A percentile compares a stretch with the other conserved stretches of the same genome.
These are phyloP conservation scores for Urocyon cinereoargenteus DNA, from an alignment of 2,797 vertebrate species.

Conservation along the genomic window DNA sequence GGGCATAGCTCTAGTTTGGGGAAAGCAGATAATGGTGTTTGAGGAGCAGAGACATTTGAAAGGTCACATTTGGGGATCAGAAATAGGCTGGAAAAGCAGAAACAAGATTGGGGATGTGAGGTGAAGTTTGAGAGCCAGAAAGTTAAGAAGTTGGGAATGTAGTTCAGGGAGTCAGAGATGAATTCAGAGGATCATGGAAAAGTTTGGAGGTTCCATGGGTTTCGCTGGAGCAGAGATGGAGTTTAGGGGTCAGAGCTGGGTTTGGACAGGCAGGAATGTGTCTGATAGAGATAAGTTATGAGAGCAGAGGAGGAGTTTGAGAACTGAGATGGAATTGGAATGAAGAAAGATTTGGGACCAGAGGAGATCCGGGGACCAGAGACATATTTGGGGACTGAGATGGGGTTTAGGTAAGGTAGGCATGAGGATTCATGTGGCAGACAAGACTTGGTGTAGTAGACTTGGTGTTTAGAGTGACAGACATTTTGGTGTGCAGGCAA, in stretches of 20 bases:
- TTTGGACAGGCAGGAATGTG: not conserved
- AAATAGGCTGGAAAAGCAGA: slow-evolving; percentile 29
- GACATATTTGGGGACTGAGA: not conserved
- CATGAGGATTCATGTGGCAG: not conserved
- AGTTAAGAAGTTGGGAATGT: slow-evolving; percentile 17
- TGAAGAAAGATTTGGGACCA: not conserved
- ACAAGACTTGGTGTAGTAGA: not conserved
- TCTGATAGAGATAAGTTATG: not conserved
- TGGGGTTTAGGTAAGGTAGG: slow-evolving; percentile 10
- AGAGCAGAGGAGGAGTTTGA: not conserved
- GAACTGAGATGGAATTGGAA: not conserved
- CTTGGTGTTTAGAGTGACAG: not conserved
- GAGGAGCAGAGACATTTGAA: slow-evolving; percentile 20
- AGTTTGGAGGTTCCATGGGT: not conserved
- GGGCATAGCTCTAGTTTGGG: not conserved
- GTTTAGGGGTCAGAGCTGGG: not conserved
- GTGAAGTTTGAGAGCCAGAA: slow-evolving; percentile 12
- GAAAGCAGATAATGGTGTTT: not conserved
- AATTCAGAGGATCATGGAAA: slow-evolving; percentile 23
- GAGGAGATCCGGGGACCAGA: not conserved
- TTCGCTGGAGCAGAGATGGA: not conserved
- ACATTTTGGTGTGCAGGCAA: not conserved
- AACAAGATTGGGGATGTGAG: not conserved
- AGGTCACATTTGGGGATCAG: slow-evolving; percentile 15
- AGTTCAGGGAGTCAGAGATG: not conserved